A percentile compares a stretch with the other conserved stretches of the same genome.
phyloP scores from a whole-genome alignment of 1,140 invertebrate species.

The Cephus cinctus region DNA sequence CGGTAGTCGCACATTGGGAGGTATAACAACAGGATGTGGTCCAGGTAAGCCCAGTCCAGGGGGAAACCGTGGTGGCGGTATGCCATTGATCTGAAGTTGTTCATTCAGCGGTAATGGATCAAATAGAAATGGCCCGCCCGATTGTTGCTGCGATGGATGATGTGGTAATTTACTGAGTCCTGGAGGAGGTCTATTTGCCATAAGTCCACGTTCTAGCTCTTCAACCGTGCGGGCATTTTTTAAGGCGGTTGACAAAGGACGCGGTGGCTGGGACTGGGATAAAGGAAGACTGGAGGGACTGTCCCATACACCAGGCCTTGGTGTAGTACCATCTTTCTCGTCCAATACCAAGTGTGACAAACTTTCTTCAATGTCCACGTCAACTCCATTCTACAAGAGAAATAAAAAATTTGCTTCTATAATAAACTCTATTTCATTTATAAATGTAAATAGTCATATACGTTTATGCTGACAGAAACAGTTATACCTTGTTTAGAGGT shows the following conservation, averaged over 20 bases:
- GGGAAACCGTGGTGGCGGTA: slow-evolving; percentile 48
- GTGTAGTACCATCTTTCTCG: slow-evolving; percentile 56
- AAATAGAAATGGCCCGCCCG: slow-evolving; percentile 33
- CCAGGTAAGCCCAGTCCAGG: slow-evolving; percentile 33
- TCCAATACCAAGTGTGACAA: slow-evolving; percentile 61
- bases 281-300: slow-evolving; percentile 41
- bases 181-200: slow-evolving; percentile 49
- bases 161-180: slow-evolving; percentile 39
- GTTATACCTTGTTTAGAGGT: slow-evolving; percentile 31
- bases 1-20: slow-evolving; percentile 41
- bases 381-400: slow-evolving; percentile 45
- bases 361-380: slow-evolving; percentile 51
- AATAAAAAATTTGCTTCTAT: slow-evolving; percentile 14
- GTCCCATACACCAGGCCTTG: slow-evolving; percentile 57
- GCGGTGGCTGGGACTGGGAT: slow-evolving; percentile 27
- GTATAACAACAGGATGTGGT: slow-evolving; percentile 36
- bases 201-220: slow-evolving; percentile 57
- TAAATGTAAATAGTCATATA: slow-evolving; percentile 12
- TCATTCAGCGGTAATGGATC: slow-evolving; percentile 31
- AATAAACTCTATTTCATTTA: slow-evolving; percentile 7
- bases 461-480: too few relatives aligned
- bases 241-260: slow-evolving; percentile 28
- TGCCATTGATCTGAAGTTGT: slow-evolving; percentile 40
- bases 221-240: slow-evolving; percentile 60
- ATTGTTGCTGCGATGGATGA: slow-evolving; percentile 38